Percentiles rank a stretch among this genome's conserved stretches.
These are phyloP conservation scores for Myocastor coypus DNA, from an alignment of 2,113 vertebrate genomes.

Conservation along the genomic window DNA sequence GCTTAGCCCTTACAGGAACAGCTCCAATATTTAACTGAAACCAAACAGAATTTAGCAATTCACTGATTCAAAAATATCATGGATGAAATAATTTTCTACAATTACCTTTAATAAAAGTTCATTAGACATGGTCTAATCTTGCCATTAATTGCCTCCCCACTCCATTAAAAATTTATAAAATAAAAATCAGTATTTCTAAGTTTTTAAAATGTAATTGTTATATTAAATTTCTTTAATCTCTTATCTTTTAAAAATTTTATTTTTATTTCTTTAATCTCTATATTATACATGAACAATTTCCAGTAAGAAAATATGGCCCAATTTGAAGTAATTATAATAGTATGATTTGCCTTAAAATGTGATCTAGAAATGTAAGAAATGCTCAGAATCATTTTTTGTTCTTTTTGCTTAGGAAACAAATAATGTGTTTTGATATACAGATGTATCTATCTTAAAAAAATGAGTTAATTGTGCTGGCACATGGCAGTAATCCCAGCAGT, in stretches of 20 bases:
- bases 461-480: not conserved
- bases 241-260: not conserved
- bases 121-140: not conserved
- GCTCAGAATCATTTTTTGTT: not conserved
- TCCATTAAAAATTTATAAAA: constrained; percentile 44
- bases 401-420: not conserved
- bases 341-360: constrained; percentile 15
- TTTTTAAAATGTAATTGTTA: constrained; percentile 35
- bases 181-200: constrained; percentile 28
- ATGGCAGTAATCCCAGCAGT: not conserved
- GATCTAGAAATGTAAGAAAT: constrained; percentile 5
- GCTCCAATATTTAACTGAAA: constrained; percentile 51
- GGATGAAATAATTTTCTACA: not conserved
- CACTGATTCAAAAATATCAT: constrained; percentile 37
- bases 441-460: not conserved
- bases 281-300: constrained; percentile 45
- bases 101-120: not conserved
- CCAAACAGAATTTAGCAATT: constrained; percentile 15
- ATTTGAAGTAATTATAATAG: constrained; percentile 21
- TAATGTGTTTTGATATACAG: not conserved
- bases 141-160: constrained; percentile 5
- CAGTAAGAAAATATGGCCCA: not conserved
- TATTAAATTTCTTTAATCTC: constrained; percentile 29
- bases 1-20: not conserved
- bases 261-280: constrained; percentile 17